Percentiles rank a stretch among this genome's conserved stretches.
These are phyloP conservation scores for Argya squamiceps DNA, from an alignment of 2,797 vertebrate species.

Conservation along the genomic window DNA sequence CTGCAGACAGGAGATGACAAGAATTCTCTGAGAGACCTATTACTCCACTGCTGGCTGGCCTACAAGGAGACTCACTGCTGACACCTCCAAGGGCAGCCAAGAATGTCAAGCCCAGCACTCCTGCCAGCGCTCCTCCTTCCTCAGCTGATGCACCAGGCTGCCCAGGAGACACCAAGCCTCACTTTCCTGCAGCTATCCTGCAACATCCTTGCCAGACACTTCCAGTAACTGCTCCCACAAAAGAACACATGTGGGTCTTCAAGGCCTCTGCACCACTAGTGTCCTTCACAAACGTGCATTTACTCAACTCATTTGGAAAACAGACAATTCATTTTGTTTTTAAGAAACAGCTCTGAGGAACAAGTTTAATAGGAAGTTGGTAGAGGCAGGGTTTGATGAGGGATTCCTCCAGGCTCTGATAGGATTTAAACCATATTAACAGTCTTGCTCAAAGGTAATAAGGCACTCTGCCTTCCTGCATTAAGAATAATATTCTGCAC, in stretches of 20 bases:
- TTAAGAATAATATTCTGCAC: background rate
- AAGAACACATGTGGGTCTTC: rapidly evolving
- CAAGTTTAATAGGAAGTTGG: background rate
- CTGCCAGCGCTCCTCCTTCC: background rate
- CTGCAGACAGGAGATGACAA: background rate
- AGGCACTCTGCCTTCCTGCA: background rate
- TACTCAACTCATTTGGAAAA: background rate
- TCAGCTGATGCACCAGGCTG: background rate
- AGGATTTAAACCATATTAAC: background rate
- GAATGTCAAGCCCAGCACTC: background rate
- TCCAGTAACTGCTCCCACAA: background rate
- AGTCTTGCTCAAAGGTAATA: background rate
- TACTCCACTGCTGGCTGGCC: background rate
- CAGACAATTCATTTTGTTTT: background rate
- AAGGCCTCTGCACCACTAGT: background rate
- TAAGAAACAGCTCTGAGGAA: background rate
- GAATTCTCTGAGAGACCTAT: conserved; percentile 26
- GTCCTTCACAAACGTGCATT: background rate
- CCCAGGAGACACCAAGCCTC: background rate
- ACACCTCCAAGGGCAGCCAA: background rate
- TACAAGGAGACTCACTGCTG: background rate
- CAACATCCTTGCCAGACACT: background rate
- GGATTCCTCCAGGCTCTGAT: background rate
- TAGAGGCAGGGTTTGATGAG: background rate
- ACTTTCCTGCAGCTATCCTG: background rate